Base-by-base conservation (phyloP, 1,140 invertebrate species). In the Neodiprion fabricii region DNA sequence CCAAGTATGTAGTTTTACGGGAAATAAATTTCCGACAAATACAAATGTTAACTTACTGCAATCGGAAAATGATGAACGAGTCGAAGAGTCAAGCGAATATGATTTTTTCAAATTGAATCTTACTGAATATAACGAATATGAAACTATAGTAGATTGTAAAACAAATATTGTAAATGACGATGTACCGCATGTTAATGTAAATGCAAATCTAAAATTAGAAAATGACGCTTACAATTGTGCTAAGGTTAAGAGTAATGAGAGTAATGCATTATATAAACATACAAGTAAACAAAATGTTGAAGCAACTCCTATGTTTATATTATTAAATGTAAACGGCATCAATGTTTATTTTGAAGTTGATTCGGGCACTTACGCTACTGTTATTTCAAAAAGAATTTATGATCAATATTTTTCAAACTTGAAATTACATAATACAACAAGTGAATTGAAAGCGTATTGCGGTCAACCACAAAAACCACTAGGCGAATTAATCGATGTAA, bases 301-400 rank as follows among this genome's bases (percentile, higher is more conserved):
- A 47, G 61, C 67, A 8, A 14, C 9, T 1, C 71, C 12, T 21
- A 76, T 73, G 67, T 1, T 28, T 28, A 5, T 28, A 28, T 2
- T 2, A 28, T 1, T 73, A n/a, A 61, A 61, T 23, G 67, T 76
- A 48, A 73, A 73, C 67, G 72, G 68, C 28, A 71, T 69, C 9
- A 9, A 47, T 7, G 48, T 76, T 40, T 21, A 28, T n/a, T 72
- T 76, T 71, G 71, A 76, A 61, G 72, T 76, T 12, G 75, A 76
- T 68, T 72, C 75, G 40, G 75, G 75, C 48, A 76, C 75, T 48
- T 76, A 76, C 3, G 48, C 40, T 4, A 21, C 12, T 23, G 49
- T 49, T 17, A 65, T 61, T 48, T 21, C 14, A 14, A 1, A 9
- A 70, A 1, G n/a, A 12, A 11, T 40, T 74, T 21, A 74, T 68